A percentile compares a stretch with the other conserved stretches of the same genome.
phyloP scores from a whole-genome alignment of 2,888 invertebrate genomes.

The Nasonia oneida region DNA sequence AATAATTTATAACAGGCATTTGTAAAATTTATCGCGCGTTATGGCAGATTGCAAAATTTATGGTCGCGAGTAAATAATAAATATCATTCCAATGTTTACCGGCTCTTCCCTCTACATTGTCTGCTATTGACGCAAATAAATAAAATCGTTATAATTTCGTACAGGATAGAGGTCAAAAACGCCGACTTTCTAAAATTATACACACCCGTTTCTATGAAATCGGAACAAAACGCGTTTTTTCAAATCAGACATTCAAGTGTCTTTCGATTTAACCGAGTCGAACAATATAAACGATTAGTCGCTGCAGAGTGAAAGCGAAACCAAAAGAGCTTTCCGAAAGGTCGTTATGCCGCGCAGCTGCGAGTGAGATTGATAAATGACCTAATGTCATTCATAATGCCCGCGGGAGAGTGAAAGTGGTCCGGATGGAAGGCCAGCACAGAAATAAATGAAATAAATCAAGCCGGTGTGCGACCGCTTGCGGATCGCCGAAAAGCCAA shows the following conservation, averaged over 20 bases:
- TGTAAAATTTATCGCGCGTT: conserved; percentile 34
- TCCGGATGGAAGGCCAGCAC: not conserved
- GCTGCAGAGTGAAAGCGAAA: conserved; percentile 40
- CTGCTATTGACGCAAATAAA: not conserved
- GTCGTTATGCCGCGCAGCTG: conserved; percentile 18
- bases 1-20: conserved; percentile 45
- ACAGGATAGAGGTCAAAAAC: no score
- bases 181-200: not conserved
- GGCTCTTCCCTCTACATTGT: conserved; percentile 23
- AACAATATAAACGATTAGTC: conserved; percentile 32
- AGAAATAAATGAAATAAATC: conserved; percentile 54
- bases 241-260: not conserved
- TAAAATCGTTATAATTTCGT: not conserved
- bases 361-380: conserved; percentile 53
- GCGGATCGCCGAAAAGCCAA: conserved; percentile 35
- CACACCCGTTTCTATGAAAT: not conserved
- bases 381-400: conserved; percentile 44
- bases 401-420: conserved; percentile 49
- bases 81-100: conserved; percentile 43
- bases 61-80: conserved; percentile 23
- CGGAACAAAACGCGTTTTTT: not conserved
- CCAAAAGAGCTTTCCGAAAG: conserved; percentile 20
- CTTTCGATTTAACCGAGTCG: conserved; percentile 12
- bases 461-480: not conserved
- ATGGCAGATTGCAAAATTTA: conserved; percentile 35